phyloP scores from a whole-genome alignment of 2,888 invertebrate genomes.

The Euplagia quadripunctaria region DNA sequence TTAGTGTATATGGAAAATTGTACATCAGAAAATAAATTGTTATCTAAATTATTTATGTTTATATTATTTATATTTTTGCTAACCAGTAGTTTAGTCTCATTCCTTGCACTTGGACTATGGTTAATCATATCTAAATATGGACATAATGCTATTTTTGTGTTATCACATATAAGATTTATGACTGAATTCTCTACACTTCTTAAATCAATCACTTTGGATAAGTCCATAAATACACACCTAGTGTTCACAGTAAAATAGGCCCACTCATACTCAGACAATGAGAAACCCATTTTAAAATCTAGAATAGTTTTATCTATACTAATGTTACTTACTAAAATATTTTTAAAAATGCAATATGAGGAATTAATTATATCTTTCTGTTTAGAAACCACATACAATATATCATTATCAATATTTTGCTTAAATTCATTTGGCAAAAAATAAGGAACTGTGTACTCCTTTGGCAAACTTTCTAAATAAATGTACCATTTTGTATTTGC shows the following conservation, averaged over 20 bases:
- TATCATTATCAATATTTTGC: slow-evolving; percentile 85
- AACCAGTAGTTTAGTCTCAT: slow-evolving; percentile 81
- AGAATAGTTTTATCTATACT: slow-evolving; percentile 76
- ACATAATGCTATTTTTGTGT: slow-evolving; percentile 91
- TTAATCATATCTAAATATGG: slow-evolving; percentile 97
- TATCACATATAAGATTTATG: slow-evolving; percentile 83
- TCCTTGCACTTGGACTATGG: slow-evolving; percentile 90
- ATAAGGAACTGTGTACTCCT: slow-evolving; percentile 89
- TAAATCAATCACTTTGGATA: slow-evolving; percentile 78
- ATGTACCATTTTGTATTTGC: slow-evolving; percentile 86
- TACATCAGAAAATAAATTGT: slow-evolving; percentile 74
- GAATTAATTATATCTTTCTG: slow-evolving; percentile 82
- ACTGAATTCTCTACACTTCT: slow-evolving; percentile 75
- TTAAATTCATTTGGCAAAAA: slow-evolving; percentile 88
- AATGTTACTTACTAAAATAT: slow-evolving; percentile 73
- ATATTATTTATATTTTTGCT: slow-evolving; percentile 70
- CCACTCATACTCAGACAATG: slow-evolving; percentile 90
- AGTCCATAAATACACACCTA: slow-evolving; percentile 92
- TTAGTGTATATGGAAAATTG: slow-evolving; percentile 83
- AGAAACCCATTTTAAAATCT: slow-evolving; percentile 73
- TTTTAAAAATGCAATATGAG: slow-evolving; percentile 79
- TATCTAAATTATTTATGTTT: slow-evolving; percentile 63
- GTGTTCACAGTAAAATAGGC: slow-evolving; percentile 95
- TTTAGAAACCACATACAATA: slow-evolving; percentile 83
- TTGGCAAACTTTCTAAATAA: slow-evolving; percentile 91